Conservation (phyloP, 2,113 vertebrate genomes). For the Apteryx owenii region DNA sequence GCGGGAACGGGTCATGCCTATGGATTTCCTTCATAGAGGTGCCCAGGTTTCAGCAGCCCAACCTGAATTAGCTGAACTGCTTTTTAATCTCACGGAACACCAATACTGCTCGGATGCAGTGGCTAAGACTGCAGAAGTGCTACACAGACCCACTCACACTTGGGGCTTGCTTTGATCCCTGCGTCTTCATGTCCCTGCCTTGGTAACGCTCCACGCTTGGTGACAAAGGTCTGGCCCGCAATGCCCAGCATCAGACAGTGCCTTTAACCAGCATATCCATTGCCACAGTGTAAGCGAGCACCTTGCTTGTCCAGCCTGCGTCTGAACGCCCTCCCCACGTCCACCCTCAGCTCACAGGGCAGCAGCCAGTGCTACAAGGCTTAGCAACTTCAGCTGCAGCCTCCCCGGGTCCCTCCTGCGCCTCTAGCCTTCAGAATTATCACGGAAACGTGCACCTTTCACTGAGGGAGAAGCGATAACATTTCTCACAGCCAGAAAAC, state of each 20-base stretch:
- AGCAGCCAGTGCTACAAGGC: neutral
- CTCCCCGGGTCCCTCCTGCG: neutral
- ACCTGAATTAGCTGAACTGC: neutral
- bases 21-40: neutral
- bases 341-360: neutral
- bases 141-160: neutral
- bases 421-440: neutral
- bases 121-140: neutral
- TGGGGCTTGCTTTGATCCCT: neutral
- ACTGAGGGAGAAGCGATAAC: neutral
- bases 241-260: neutral
- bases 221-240: rapidly evolving
- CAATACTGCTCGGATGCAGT: neutral
- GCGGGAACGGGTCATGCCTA: neutral
- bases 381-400: neutral
- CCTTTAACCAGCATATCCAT: neutral
- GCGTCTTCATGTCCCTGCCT: neutral
- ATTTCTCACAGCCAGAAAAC: neutral
- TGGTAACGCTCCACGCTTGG: neutral
- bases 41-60: neutral
- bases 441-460: neutral
- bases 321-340: rapidly evolving
- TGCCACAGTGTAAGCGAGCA: neutral
- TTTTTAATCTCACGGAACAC: neutral
- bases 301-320: neutral